These are phyloP conservation scores for Pterostichus niger DNA, from an alignment of 2,888 invertebrate genomes.

Conservation along the genomic window DNA sequence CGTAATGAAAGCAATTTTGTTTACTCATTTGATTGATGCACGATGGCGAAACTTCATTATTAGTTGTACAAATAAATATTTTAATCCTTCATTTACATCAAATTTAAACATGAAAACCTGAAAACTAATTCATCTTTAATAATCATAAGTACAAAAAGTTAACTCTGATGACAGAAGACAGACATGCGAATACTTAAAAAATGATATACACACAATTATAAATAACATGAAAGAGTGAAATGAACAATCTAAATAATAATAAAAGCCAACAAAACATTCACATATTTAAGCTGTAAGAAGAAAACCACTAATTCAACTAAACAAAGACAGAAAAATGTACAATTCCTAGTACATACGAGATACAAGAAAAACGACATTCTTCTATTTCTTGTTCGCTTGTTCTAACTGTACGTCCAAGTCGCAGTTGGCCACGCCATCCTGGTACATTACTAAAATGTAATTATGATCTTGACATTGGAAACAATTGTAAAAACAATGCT, in stretches of 20 bases:
- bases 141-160: neutral
- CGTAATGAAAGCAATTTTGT: too few species aligned
- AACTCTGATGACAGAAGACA: neutral
- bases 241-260: constrained; percentile 23
- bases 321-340: constrained; percentile 37
- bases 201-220: neutral
- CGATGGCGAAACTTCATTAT: too few species aligned
- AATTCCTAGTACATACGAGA: constrained; percentile 40
- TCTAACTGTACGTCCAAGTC: constrained; percentile 5
- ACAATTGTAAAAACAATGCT: constrained; percentile 57
- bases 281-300: constrained; percentile 5
- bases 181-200: neutral
- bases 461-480: constrained; percentile 59
- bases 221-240: constrained; percentile 17
- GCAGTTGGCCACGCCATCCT: constrained; percentile 20
- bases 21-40: too few species aligned
- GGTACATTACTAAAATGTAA: constrained; percentile 58
- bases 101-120: too few species aligned
- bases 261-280: neutral
- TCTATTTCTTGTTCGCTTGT: constrained; percentile 27
- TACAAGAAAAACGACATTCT: constrained; percentile 52
- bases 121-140: neutral
- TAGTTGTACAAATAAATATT: too few species aligned
- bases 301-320: constrained; percentile 31
- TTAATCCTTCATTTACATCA: too few species aligned